Evolutionary conservation across 2,113 vertebrate species (phyloP), one percentile per base, ranked within the genome.

Genomic region (Campylorhamphus procurvoides): DNA sequence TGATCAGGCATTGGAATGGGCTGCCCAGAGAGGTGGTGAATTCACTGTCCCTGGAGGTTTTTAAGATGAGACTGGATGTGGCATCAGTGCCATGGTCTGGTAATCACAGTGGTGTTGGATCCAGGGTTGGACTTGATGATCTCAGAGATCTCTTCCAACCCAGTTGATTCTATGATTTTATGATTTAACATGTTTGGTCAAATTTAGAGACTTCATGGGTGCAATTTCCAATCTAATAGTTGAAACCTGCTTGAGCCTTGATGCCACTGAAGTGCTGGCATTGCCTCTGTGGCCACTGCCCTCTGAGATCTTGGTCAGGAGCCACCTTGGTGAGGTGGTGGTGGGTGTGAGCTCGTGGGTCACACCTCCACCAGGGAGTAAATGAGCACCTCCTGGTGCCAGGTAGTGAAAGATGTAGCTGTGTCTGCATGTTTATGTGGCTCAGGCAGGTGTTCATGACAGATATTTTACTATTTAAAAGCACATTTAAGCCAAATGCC

Each of bases 161-260:
- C 8, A 8, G 46, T 19, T 46, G 46, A 46, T 46, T 46, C 46
- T 20, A 20, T 46, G 46, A 46, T 42, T 42, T 14, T 42, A 42
- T 42, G 40, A 42, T 42, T 35, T 5, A 25, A 40, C 0, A 0
- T 1, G 0, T 37, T 60, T 42, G 59, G 12, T 44, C 63, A 39
- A 84, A 64, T 60, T 64, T 59, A 9, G 58, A 10, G 35, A 9
- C 23, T 68, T 67, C 37, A 14, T 5, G 17, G 29, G 19, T 2
- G 4, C 39, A 7, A 18, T 82, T 79, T 85, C 74, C 35, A 29
- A 0, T 39, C 29, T 58, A 74, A 29, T 40, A 3, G 17, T 20
- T 23, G 42, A 17, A 84, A 63, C 13, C 13, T 33, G 67, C 18
- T 39, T 33, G 56, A 75, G 58, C 15, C 33, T 40, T 4, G 4